Base-by-base conservation (phyloP, 2,888 invertebrate genomes). In the Barypeithes pellucidus region DNA sequence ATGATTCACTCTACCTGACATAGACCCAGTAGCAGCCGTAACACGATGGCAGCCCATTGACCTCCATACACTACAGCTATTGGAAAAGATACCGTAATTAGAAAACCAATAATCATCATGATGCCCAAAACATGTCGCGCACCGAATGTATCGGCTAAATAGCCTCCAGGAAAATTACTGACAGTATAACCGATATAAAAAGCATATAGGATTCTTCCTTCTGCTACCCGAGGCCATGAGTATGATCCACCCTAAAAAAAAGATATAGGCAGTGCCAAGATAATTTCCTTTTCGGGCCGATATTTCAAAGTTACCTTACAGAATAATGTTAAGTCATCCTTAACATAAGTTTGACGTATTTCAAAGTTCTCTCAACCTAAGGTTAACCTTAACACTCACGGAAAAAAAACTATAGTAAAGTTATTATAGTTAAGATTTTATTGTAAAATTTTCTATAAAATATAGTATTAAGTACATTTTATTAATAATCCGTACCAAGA, bases 181-280 rank as follows among this genome's bases (percentile, higher is more conserved):
- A 94, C 73, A 0, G 95, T 91, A 85, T 95, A 95, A 1, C 95
- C 95, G 87, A 93, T 94, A 86, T 94, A 96, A 85, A 96, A 95
- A 0, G 94, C 91, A 57, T 93, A 92, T 2, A 95, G 87, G 43
- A 95, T 93, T 50, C 93, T 85, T 0, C 95, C 94, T 86, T 94
- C 92, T 2, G 90, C 88, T 70, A 89, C 86, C 81, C 91, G 90
- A 57, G 89, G 88, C 94, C 94, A 94, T 18, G 91, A 88, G 81
- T 89, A 81, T 5, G 65, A 69, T 2, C 75, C 75, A 9, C 76
- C 76, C 14, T 60, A 57, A 62, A 62, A 39, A 24, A 14, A 22
- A n/a, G 4, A 12, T 12, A 39, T 8, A 0, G 8, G 1, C 1
- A 39, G 11, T 2, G 33, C 4, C 33, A 33, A n/a, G n/a, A n/a